Conservation (phyloP, 1,140 invertebrate species). For the Kradibia gibbosae region DNA sequence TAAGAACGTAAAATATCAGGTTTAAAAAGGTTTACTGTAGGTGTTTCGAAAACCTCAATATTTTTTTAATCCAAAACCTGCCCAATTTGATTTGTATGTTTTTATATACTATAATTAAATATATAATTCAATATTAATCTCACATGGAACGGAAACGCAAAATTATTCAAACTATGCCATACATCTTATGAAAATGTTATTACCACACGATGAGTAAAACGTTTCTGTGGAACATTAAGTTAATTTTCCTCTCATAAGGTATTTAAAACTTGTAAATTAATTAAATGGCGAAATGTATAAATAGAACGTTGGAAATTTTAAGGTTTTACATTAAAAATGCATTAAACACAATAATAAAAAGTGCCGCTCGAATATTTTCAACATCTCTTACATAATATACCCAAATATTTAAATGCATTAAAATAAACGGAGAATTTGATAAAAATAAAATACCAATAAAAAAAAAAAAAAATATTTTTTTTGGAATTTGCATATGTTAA, state of each 20-base stretch:
- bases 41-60: not conserved
- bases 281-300: not conserved
- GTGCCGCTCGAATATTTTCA: not conserved
- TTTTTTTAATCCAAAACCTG: not conserved
- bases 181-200: not conserved
- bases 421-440: not conserved
- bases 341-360: not conserved
- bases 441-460: no score
- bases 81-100: not conserved
- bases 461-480: no score
- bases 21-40: no score
- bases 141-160: not conserved
- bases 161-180: not conserved
- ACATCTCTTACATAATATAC: not conserved
- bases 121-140: not conserved
- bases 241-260: not conserved
- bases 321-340: not conserved
- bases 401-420: not conserved
- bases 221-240: not conserved
- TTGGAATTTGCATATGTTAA: no score
- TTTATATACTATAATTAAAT: no score
- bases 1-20: no score
- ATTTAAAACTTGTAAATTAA: not conserved
- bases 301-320: not conserved
- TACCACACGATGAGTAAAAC: not conserved